Conservation (phyloP, 1,140 invertebrate species). For the Pseudomyrmex cubaensis region DNA sequence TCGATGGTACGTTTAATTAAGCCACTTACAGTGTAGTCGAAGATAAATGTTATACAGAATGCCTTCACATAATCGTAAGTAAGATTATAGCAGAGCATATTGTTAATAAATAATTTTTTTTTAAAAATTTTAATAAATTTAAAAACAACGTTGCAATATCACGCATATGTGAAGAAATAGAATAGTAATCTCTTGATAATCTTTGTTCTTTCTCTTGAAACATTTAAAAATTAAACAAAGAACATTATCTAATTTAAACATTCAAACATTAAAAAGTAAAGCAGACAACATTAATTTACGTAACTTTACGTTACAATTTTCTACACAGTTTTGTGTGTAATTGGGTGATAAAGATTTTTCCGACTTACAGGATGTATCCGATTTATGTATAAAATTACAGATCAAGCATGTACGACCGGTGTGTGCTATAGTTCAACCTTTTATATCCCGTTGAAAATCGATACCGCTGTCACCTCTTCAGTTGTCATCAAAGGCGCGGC, state of each 20-base stretch:
- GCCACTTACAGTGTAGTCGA: not conserved
- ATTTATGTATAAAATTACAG: slow-evolving; percentile 19
- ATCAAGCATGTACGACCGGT: slow-evolving; percentile 2
- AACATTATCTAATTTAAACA: too few species aligned
- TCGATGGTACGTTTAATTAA: slow-evolving; percentile 23
- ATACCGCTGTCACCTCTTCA: slow-evolving; percentile 16
- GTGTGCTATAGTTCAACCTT: slow-evolving; percentile 21
- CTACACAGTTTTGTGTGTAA: too few species aligned
- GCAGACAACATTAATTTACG: too few species aligned
- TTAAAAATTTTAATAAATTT: not conserved
- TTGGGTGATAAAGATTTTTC: not conserved
- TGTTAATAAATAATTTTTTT: not conserved
- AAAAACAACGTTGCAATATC: not conserved
- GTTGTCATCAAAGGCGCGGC: slow-evolving; percentile 26
- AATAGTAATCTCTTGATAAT: not conserved
- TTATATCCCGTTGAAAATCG: slow-evolving; percentile 36
- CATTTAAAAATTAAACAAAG: too few species aligned
- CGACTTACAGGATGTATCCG: not conserved
- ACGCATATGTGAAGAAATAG: not conserved
- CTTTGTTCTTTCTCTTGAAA: too few species aligned
- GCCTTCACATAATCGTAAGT: slow-evolving; percentile 4
- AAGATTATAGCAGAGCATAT: not conserved
- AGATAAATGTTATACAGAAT: not conserved
- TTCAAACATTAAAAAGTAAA: too few species aligned
- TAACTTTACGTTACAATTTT: not conserved